These are phyloP conservation scores for Rhinopomastus cyanomelas DNA, from an alignment of 2,113 vertebrate genomes.

Conservation along the genomic window DNA sequence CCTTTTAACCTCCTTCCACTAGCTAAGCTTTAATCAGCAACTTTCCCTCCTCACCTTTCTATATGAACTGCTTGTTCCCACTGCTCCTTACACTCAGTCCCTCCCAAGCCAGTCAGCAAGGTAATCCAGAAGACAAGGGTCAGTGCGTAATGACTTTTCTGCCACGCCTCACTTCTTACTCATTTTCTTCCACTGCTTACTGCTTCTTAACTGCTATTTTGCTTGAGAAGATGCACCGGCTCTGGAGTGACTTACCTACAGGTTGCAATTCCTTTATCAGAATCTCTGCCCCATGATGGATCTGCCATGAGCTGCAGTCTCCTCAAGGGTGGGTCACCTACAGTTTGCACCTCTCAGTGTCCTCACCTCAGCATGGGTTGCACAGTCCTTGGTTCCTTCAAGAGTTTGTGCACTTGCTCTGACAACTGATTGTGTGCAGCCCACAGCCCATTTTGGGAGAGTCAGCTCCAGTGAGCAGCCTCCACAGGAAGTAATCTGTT, in stretches of 20 bases:
- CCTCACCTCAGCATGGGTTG: fast-evolving
- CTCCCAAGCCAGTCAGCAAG: background rate
- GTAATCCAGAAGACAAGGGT: background rate
- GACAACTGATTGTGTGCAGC: background rate
- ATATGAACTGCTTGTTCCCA: background rate
- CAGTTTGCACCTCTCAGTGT: too few relatives aligned
- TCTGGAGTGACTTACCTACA: background rate
- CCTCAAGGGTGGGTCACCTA: too few relatives aligned
- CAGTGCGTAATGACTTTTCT: background rate
- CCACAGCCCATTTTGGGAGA: background rate
- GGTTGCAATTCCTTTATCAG: background rate
- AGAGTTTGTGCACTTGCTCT: background rate
- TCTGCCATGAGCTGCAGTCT: background rate
- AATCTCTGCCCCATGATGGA: background rate
- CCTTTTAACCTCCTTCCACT: background rate
- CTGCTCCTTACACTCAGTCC: background rate
- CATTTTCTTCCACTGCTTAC: background rate
- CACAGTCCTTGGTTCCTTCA: background rate
- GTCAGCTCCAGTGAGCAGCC: background rate
- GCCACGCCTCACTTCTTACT: background rate
- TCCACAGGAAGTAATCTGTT: background rate
- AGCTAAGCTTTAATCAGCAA: background rate
- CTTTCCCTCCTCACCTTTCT: background rate
- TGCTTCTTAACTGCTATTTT: background rate
- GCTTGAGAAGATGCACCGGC: background rate